Conservation (phyloP, 2,113 vertebrate species). For the Leucoraja erinaceus region DNA sequence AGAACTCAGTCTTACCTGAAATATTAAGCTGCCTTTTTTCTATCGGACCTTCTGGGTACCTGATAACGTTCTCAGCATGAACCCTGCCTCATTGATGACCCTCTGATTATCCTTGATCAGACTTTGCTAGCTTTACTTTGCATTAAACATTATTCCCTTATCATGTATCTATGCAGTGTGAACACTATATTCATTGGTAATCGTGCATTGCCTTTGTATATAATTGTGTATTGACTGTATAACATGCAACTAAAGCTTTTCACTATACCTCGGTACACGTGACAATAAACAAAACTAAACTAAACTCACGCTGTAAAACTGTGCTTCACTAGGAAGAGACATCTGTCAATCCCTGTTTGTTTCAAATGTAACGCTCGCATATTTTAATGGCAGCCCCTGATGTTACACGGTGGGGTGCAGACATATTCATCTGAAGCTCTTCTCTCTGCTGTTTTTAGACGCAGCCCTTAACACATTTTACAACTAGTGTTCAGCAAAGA, state of each 20-base stretch:
- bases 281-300: neutral
- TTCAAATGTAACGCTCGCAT: slow-evolving; percentile 15
- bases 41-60: slow-evolving; percentile 8
- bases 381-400: neutral
- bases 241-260: no score
- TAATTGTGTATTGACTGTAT: no score
- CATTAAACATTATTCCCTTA: no score
- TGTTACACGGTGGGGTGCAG: slow-evolving; percentile 5
- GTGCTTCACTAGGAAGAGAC: neutral
- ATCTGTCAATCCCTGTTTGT: neutral
- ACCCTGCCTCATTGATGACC: neutral
- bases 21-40: neutral
- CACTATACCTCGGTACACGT: no score
- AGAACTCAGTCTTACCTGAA: neutral
- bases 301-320: neutral
- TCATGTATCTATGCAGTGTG: no score
- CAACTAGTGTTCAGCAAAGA: neutral
- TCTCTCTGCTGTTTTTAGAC: slow-evolving; percentile 14
- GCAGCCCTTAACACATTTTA: neutral
- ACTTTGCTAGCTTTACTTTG: no score
- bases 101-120: no score
- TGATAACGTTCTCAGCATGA: neutral
- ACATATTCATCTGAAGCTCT: neutral
- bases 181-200: no score
- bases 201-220: no score